Evolutionary conservation across 2,113 vertebrate genomes (phyloP).

Genomic region (Hemichromis elongatus): DNA sequence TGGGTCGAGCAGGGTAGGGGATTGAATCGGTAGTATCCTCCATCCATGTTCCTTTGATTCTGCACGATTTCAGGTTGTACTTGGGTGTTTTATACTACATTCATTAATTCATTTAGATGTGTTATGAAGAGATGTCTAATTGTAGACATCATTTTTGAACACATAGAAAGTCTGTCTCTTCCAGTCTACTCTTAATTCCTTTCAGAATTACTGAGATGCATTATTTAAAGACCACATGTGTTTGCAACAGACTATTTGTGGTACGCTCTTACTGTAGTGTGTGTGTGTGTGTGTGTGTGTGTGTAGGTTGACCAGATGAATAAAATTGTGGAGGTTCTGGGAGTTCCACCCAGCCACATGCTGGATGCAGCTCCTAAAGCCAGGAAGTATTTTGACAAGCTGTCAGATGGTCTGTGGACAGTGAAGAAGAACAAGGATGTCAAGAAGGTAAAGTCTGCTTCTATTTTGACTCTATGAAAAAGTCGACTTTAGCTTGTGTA

Average conservation of each 20-base stretch:
- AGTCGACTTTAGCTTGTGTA: accelerated
- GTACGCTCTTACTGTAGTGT: background rate
- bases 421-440: slow-evolving; percentile 93
- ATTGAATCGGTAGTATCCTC: background rate
- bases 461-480: background rate
- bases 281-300: background rate
- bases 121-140: background rate
- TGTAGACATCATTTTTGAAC: accelerated
- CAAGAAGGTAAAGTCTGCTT: slow-evolving; percentile 81
- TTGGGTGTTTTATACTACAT: background rate
- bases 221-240: background rate
- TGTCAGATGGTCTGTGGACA: slow-evolving; percentile 90
- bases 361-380: slow-evolving; percentile 92
- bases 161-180: background rate
- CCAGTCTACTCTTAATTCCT: background rate
- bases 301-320: slow-evolving; percentile 91
- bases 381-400: slow-evolving; percentile 92
- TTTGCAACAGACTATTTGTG: background rate
- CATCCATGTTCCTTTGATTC: background rate
- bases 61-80: background rate
- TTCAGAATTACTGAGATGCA: background rate
- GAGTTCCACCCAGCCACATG: slow-evolving; percentile 90
- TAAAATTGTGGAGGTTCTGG: slow-evolving; percentile 92
- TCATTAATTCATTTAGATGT: background rate
- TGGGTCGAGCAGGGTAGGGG: background rate